Evolutionary conservation across 2,113 vertebrate genomes (phyloP).

Genomic region (Onychostruthus taczanowskii): DNA sequence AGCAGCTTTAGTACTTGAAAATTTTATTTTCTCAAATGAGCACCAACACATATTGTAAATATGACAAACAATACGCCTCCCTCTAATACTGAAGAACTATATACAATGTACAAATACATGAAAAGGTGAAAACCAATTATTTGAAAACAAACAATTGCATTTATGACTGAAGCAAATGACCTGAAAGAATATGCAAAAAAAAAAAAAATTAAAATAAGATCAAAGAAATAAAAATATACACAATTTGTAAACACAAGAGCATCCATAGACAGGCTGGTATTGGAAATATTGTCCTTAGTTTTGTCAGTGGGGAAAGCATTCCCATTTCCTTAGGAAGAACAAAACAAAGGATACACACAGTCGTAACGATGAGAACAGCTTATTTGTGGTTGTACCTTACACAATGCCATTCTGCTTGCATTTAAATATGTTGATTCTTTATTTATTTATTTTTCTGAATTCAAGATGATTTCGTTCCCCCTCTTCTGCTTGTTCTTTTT

Average conservation of each 20-base stretch:
- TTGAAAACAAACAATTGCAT: slow-evolving; percentile 72
- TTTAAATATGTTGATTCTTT: not conserved
- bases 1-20: slow-evolving; percentile 76
- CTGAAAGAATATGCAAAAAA: slow-evolving; percentile 64
- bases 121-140: slow-evolving; percentile 67
- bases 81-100: slow-evolving; percentile 82
- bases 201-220: slow-evolving; percentile 29
- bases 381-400: slow-evolving; percentile 53
- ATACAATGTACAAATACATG: slow-evolving; percentile 74
- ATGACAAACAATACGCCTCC: slow-evolving; percentile 76
- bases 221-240: slow-evolving; percentile 70
- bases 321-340: slow-evolving; percentile 52
- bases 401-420: slow-evolving; percentile 49
- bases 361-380: slow-evolving; percentile 43
- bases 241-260: slow-evolving; percentile 80
- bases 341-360: slow-evolving; percentile 44
- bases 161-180: slow-evolving; percentile 75
- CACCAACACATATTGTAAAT: slow-evolving; percentile 83
- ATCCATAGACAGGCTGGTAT: slow-evolving; percentile 72
- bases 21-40: slow-evolving; percentile 87
- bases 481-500: not conserved
- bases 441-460: not conserved
- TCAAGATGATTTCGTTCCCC: slow-evolving; percentile 46
- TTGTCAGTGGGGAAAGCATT: slow-evolving; percentile 53
- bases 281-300: slow-evolving; percentile 66